A percentile compares a stretch with the other conserved stretches of the same genome.
Conservation (phyloP, 2,797 vertebrate species). For the Poeciliopsis presidionis region DNA sequence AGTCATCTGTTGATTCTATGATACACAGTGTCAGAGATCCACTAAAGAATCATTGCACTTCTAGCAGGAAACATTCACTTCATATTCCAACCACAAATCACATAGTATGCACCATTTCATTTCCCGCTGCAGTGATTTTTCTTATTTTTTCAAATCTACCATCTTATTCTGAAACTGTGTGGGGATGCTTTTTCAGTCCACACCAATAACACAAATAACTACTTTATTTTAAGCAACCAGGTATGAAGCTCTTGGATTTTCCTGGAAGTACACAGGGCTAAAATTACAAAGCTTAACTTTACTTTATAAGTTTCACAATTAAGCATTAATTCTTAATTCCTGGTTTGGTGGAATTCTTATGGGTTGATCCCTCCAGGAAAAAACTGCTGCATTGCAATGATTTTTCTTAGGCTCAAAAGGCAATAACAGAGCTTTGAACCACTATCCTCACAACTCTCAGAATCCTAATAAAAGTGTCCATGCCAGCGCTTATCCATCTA, state of each 20-base stretch:
- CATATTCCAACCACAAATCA: constrained; percentile 28
- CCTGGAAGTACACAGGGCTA: background rate
- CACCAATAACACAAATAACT: background rate
- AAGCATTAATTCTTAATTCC: constrained; percentile 20
- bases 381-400: constrained; percentile 54
- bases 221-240: background rate
- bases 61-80: constrained; percentile 4
- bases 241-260: background rate
- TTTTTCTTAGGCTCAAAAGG: constrained; percentile 61
- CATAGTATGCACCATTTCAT: constrained; percentile 21
- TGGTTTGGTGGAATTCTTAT: constrained; percentile 29
- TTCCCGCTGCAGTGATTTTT: constrained; percentile 53
- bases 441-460: constrained; percentile 61
- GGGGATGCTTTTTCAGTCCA: background rate
- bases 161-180: background rate
- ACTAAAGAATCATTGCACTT: constrained; percentile 7
- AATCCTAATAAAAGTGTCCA: constrained; percentile 71
- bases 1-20: background rate
- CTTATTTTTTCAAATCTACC: constrained; percentile 4
- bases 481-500: constrained; percentile 66
- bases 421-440: constrained; percentile 63
- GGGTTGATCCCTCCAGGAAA: constrained; percentile 41
- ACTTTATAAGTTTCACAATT: background rate
- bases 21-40: background rate
- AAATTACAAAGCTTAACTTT: background rate